phyloP scores from a whole-genome alignment of 2,888 invertebrate genomes.

The Ennomos quercinarius region DNA sequence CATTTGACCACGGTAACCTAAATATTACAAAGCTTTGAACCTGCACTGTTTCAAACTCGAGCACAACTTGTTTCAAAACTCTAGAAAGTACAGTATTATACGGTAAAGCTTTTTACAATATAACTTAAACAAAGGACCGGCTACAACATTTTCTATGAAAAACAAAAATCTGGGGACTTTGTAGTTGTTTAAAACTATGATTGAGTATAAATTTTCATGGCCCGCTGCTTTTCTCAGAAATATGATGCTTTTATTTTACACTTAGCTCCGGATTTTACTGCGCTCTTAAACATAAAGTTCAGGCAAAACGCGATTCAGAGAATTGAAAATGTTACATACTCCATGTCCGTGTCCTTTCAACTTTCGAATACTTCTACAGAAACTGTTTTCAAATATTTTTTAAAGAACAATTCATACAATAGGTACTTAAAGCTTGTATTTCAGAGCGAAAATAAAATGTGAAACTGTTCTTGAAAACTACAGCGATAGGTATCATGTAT shows the following conservation, averaged over 20 bases:
- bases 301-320: not conserved
- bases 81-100: slow-evolving; percentile 1
- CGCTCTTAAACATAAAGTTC: no score
- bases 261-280: slow-evolving; percentile 1
- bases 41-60: slow-evolving; percentile 12
- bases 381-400: no score
- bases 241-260: slow-evolving; percentile 19
- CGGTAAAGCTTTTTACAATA: slow-evolving; percentile 29
- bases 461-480: no score
- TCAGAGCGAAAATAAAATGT: no score
- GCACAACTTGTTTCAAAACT: slow-evolving; percentile 16
- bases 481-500: not conserved
- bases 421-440: no score
- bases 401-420: no score
- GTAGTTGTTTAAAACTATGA: slow-evolving; percentile 34
- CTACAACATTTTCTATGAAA: slow-evolving; percentile 24
- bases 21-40: slow-evolving; percentile 4
- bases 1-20: not conserved
- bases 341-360: no score
- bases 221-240: slow-evolving; percentile 18
- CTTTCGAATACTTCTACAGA: no score
- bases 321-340: not conserved
- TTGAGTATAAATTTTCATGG: slow-evolving; percentile 32
- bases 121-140: slow-evolving; percentile 32
- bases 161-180: slow-evolving; percentile 24